Evolutionary conservation across 2,888 invertebrate genomes (phyloP), one percentile per base, ranked within the genome.

Genomic region (Chrysolina americana): DNA sequence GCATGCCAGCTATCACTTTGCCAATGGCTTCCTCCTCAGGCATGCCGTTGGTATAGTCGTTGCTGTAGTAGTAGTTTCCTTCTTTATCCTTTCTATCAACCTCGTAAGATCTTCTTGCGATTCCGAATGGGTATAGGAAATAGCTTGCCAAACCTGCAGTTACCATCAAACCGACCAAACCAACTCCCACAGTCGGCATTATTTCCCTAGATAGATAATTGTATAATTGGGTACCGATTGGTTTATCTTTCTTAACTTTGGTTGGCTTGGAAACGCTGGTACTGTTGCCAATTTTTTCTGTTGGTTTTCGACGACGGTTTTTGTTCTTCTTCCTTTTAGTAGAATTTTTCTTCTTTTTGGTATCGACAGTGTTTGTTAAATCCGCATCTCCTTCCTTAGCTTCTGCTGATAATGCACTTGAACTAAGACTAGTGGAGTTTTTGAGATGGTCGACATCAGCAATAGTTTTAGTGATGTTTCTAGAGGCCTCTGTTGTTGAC

Each of bases 131-230:
- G 88, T 94, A 94, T 21, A 94, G 88, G 85, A 94, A 93, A 81
- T 94, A 94, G 70, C 94, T 93, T 44, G 95, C 95, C 47, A 95
- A 86, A 2, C 95, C 95, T 2, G 93, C 93, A 50, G 93, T 90
- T 75, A 94, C 91, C 75, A 94, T 92, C 56, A 95, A 86, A 1
- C 95, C 94, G 13, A 94, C 91, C 21, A 95, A 88, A 81, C 95
- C 94, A 0, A 94, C 93, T 0, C 95, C 94, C 21, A 95, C 93
- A 41, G 94, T 93, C 0, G 95, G 94, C 93, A 95, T 94, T 0
- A 95, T 93, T 89, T 95, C 94, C 80, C 94, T 90, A 2, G 94
- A 94, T 53, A 95, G 87, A 82, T 94, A 95, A 82, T 94, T 94
- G 83, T 94, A 95, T 36, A 95, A 91, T 85, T 94, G 93, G 0